phyloP scores from a whole-genome alignment of 2,888 invertebrate genomes.

The Hanleya hanleyi region DNA sequence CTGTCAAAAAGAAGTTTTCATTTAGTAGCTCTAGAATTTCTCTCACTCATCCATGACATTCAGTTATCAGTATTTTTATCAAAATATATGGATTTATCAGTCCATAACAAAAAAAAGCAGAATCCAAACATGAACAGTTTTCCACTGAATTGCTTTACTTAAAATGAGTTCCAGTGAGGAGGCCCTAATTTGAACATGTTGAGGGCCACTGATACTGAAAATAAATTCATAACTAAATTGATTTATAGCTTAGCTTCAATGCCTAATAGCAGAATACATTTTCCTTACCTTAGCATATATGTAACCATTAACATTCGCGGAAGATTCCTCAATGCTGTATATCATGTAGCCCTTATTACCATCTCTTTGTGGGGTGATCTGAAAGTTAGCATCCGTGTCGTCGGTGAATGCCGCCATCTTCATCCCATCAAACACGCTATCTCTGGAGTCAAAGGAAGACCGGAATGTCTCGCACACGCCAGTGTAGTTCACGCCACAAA shows the following conservation, averaged over 20 bases:
- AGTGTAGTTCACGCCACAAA: conserved; percentile 58
- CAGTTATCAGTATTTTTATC: no score
- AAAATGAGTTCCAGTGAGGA: no score
- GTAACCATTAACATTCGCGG: background rate
- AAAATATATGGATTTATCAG: no score
- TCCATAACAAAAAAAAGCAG: no score
- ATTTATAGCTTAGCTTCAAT: background rate
- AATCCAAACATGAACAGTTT: no score
- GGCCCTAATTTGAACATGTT: no score
- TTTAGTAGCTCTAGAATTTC: no score
- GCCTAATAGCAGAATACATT: background rate
- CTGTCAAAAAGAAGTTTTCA: no score
- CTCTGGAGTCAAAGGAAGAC: conserved; percentile 38
- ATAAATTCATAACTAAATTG: no score
- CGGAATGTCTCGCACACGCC: conserved; percentile 62
- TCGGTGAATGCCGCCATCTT: conserved; percentile 55
- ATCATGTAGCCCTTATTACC: conserved; percentile 62
- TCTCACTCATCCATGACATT: no score
- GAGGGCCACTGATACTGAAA: no score
- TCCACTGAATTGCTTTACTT: no score
- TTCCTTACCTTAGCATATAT: background rate
- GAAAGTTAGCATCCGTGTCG: conserved; percentile 49
- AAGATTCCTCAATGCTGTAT: conserved; percentile 38
- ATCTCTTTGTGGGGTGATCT: conserved; percentile 51
- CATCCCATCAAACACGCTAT: conserved; percentile 48